Percentiles rank a stretch among this genome's conserved stretches.
Evolutionary conservation across 2,797 vertebrate genomes (phyloP).

Genomic region (Allobates femoralis): DNA sequence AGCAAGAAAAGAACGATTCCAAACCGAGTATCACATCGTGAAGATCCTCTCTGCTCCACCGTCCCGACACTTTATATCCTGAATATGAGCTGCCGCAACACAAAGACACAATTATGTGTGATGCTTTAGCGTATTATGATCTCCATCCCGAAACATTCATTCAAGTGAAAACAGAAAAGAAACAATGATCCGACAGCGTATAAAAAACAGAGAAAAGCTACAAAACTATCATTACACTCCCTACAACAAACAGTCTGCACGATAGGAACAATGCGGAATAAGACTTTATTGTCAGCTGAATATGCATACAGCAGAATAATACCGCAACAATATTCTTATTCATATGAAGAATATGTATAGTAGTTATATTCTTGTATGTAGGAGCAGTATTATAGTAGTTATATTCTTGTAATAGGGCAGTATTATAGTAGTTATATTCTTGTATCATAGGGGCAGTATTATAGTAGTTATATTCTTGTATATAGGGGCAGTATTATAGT

Average conservation of each 20-base stretch:
- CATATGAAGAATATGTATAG: too few relatives aligned
- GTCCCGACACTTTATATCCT: not conserved
- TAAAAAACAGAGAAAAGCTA: not conserved
- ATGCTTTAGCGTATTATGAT: not conserved
- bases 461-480: too few relatives aligned
- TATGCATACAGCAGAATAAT: too few relatives aligned
- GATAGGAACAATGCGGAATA: not conserved
- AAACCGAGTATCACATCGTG: not conserved
- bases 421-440: too few relatives aligned
- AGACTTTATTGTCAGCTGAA: too few relatives aligned
- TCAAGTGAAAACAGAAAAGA: not conserved
- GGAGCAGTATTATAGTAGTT: too few relatives aligned
- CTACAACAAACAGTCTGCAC: not conserved
- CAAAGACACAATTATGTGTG: slow-evolving; percentile 5
- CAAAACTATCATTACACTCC: not conserved
- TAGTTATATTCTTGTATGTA: too few relatives aligned
- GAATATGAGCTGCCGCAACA: not conserved
- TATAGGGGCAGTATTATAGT: too few relatives aligned
- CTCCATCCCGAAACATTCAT: not conserved
- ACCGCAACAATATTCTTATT: too few relatives aligned
- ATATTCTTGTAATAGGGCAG: too few relatives aligned
- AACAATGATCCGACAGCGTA: not conserved
- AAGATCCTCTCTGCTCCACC: not conserved
- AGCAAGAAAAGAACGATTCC: not conserved
- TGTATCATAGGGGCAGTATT: too few relatives aligned